Base-by-base conservation (phyloP, 2,113 vertebrate genomes). In the Lampris megalopsis region DNA sequence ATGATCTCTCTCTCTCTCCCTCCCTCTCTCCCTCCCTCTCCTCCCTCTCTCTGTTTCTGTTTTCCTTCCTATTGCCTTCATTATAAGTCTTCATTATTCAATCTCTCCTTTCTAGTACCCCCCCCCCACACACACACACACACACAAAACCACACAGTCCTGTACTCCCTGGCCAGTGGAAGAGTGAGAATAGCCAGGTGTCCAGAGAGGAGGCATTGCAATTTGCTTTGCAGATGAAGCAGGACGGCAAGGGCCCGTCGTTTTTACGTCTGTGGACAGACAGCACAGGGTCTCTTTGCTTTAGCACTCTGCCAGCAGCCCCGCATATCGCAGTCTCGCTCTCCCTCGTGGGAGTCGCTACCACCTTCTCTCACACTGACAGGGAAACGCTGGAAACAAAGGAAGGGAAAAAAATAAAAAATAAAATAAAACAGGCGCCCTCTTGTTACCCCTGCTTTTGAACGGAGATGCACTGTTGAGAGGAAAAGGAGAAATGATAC, bases 341-440 rank as follows among this genome's bases (percentile, higher is more conserved):
- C 77, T 75, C 52, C 35, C 86, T 78, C 53, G 69, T 79, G 81
- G 87, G 84, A 90, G 77, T 81, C 73, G 75, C 80, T 77, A 78
- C 81, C 82, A 83, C 84, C 80, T 90, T 84, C 86, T 84, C 86
- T 86, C 48, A 42, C 79, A 87, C 85, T 77, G 79, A 89, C 82
- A 75, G 73, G 66, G 50, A 84, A 76, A 82, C 79, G 79, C 69
- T 83, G 74, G 75, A 91, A 88, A 90, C 89, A 90, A 91, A 90
- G 73, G 78, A 87, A 85, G 82, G 71, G 79, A 86, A 86, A 24
- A 3, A 41, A 4, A 13, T 9, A 8, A 50, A 50, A 0, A 24
- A 24, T 24, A 24, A 24, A 24, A 24, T 24, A 24, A 89, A 56
- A 88, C 73, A 75, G 81, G 66, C 81, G 58, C 73, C 83, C 83